A percentile compares a stretch with the other conserved stretches of the same genome.
Conservation (phyloP, 1,140 invertebrate genomes). For the Zaprionus kolodkinae region DNA sequence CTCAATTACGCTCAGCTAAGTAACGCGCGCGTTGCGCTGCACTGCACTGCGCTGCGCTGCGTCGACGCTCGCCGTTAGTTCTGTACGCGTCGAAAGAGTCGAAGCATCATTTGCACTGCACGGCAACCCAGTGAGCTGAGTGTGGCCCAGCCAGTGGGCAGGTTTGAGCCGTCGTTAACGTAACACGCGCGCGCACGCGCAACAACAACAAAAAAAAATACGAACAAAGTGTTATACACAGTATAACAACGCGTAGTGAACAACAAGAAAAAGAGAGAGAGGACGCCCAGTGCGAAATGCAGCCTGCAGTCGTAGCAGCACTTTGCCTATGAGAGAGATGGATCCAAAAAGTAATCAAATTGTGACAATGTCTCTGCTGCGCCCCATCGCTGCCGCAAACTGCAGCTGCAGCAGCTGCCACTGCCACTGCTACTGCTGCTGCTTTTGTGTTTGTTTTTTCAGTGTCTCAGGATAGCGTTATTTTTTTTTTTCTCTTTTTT, state of each 20-base stretch:
- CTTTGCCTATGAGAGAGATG: constrained; percentile 44
- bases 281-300: constrained; percentile 56
- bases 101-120: constrained; percentile 45
- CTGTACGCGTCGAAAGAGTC: neutral
- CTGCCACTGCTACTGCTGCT: constrained; percentile 42
- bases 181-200: constrained; percentile 40
- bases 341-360: constrained; percentile 77
- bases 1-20: constrained; percentile 24
- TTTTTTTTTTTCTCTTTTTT: constrained; percentile 36
- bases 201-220: neutral
- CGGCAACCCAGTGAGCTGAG: constrained; percentile 62
- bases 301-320: constrained; percentile 50
- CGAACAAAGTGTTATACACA: neutral
- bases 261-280: no score
- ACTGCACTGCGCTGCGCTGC: neutral
- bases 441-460: constrained; percentile 67
- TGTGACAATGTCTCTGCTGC: neutral
- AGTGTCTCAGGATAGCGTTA: constrained; percentile 54
- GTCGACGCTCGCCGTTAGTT: constrained; percentile 1
- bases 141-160: constrained; percentile 24
- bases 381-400: neutral
- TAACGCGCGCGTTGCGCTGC: constrained; percentile 24
- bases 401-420: neutral
- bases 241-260: neutral
- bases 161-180: constrained; percentile 34